Evolutionary conservation across 2,797 vertebrate genomes (phyloP), one percentile per base, ranked within the genome.

Genomic region (Pteronotus mesoamericanus): DNA sequence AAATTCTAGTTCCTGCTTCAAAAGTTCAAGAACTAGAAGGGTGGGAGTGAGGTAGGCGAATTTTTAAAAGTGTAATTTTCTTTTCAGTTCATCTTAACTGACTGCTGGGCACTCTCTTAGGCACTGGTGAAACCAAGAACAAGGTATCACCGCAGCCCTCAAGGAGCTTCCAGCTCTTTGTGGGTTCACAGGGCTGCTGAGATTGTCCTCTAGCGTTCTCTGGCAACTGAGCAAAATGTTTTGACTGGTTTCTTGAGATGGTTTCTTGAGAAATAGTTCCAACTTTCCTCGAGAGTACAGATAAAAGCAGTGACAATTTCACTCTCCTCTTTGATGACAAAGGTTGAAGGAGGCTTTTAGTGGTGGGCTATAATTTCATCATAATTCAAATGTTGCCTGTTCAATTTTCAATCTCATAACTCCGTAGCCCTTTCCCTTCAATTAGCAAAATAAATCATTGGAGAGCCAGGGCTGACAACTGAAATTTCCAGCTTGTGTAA

Each of bases 351-450:
- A 96, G 80, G 93, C 93, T 96, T 97, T 97, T 93, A 97, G 95
- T 82, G 42, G 66, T 32, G 29, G 72, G 91, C 91, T 94, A 72
- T 94, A 96, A 97, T 96, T 97, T 96, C 93, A 96, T 95, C 89
- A 94, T 93, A 96, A 96, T 96, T 94, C 94, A 97, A 94, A 97
- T 51, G 78, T 93, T 96, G 92, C 85, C 95, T 85, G 77, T 91
- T 96, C 93, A 96, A 86, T 98, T 97, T 98, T 95, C 97, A 97
- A 55, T 96, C 95, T 97, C 91, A 86, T 96, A 96, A 95, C 80
- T 96, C 97, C 79, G 77, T 68, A 94, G 79, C 91, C 89, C 84
- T 89, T 95, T 95, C 90, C 80, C 80, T 96, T 96, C 97, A 97
- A 94, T 97, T 97, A 97, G 83, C 86, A 96, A 97, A 97, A 95